Evolutionary conservation across 1,140 invertebrate genomes (phyloP), one percentile per base, ranked within the genome.

Genomic region (Centruroides sculpturatus): DNA sequence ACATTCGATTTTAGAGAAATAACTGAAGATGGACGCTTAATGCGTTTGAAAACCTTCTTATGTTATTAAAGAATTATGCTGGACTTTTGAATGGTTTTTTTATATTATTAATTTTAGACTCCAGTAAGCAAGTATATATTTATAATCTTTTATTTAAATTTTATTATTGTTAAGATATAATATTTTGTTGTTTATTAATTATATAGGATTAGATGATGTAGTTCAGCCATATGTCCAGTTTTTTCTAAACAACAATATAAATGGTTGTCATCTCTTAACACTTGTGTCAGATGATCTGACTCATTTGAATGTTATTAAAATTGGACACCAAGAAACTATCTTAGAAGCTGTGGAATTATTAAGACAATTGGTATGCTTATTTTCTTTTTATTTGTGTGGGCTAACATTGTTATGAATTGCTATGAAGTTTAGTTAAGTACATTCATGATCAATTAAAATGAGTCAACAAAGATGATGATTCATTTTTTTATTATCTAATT

Each of bases 281-380:
- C 78, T 95, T 59, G 80, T 85, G 48, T 82, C 87, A 47, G 85
- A 91, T 73, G 89, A 94, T 74, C 78, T 95, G 51, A 87, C 90
- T 71, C 83, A 88, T 71, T 77, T 95, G 47, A 85, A 87, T 48
- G 83, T 95, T 63, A 76, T 78, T 51, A 85, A 87, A 69, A 81
- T 95, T 62, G 91, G 92, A 5, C 91, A 94, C 71, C 92, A 96
- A 75, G 92, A 96, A 74, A 80, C 93, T 54, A 83, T 95, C 64
- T 76, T 95, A 57, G 90, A 93, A 76, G 89, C 89, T 55, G 85
- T 94, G 6, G 90, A 92, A 69, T 84, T 89, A 66, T 77, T 96
- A 12, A 78, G 86, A 69, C 87, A 89, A 75, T 87, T 93, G 77
- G 87, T 90, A 78, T 80, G 82, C 81, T 47, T 47, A 41, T 36